phyloP scores from a whole-genome alignment of 2,797 vertebrate genomes.

The Fringilla coelebs region DNA sequence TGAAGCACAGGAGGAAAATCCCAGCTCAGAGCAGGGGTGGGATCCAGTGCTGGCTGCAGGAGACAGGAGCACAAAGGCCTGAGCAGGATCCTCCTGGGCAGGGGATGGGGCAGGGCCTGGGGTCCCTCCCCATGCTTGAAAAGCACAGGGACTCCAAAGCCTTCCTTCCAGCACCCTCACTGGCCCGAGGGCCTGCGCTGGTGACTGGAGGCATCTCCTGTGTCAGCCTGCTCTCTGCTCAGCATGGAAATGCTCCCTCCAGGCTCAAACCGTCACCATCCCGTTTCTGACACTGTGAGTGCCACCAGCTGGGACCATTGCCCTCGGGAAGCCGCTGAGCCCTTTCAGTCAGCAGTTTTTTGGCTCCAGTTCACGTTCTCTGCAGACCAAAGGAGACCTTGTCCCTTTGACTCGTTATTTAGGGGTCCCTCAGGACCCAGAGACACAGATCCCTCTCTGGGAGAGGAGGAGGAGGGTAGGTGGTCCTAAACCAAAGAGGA shows the following conservation, averaged over 20 bases:
- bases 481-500: neutral
- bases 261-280: neutral
- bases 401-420: neutral
- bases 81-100: neutral
- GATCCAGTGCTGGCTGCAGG: fast-evolving
- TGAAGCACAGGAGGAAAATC: fast-evolving
- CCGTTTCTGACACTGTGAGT: neutral
- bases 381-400: neutral
- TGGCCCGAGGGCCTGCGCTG: neutral
- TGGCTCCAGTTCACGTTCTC: neutral
- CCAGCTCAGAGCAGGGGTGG: neutral
- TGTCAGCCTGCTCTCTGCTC: neutral
- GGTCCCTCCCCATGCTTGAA: neutral
- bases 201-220: neutral
- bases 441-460: neutral
- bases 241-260: neutral
- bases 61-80: fast-evolving
- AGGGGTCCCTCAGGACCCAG: neutral
- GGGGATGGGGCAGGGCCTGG: neutral
- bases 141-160: neutral
- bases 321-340: neutral
- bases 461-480: neutral
- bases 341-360: neutral
- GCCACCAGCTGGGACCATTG: neutral
- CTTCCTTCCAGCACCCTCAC: fast-evolving